A percentile compares a stretch with the other conserved stretches of the same genome.
phyloP scores from a whole-genome alignment of 1,140 invertebrate species.

The Sarcophaga peregrina region DNA sequence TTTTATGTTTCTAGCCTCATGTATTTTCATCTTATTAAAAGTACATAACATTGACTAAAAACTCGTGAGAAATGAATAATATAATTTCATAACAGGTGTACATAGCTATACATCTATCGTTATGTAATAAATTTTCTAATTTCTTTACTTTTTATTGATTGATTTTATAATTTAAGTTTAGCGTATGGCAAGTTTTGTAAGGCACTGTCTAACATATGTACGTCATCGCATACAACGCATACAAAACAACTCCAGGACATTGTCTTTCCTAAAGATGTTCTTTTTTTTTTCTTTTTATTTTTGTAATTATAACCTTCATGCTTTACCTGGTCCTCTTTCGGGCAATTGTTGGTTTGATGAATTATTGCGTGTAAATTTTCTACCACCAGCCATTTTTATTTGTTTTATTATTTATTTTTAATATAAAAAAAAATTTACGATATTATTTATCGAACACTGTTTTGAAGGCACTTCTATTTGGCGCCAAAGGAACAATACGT shows the following conservation, averaged over 20 bases:
- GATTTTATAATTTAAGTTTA: too few relatives aligned
- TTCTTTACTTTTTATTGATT: too few relatives aligned
- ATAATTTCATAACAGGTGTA: too few relatives aligned
- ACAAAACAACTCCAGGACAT: not conserved
- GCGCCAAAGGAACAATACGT: conserved; percentile 29
- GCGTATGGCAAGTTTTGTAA: not conserved
- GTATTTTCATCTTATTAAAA: too few relatives aligned
- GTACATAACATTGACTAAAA: too few relatives aligned
- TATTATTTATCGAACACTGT: not conserved
- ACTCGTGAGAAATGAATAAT: too few relatives aligned
- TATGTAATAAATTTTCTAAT: too few relatives aligned
- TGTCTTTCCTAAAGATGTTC: not conserved
- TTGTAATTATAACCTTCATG: not conserved
- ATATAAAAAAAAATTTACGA: not conserved
- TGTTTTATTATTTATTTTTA: conserved; percentile 43
- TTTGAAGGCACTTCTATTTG: conserved; percentile 28
- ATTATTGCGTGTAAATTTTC: conserved; percentile 62
- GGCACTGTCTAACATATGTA: not conserved
- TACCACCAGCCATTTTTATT: conserved; percentile 61
- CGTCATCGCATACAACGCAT: not conserved
- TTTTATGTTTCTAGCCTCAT: too few relatives aligned
- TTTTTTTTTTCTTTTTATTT: not conserved
- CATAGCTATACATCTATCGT: too few relatives aligned
- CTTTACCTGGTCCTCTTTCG: conserved; percentile 66
- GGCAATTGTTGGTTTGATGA: conserved; percentile 63